Percentiles rank a stretch among this genome's conserved stretches.
phyloP scores from a whole-genome alignment of 2,113 vertebrate species.

The Erinaceus europaeus region DNA sequence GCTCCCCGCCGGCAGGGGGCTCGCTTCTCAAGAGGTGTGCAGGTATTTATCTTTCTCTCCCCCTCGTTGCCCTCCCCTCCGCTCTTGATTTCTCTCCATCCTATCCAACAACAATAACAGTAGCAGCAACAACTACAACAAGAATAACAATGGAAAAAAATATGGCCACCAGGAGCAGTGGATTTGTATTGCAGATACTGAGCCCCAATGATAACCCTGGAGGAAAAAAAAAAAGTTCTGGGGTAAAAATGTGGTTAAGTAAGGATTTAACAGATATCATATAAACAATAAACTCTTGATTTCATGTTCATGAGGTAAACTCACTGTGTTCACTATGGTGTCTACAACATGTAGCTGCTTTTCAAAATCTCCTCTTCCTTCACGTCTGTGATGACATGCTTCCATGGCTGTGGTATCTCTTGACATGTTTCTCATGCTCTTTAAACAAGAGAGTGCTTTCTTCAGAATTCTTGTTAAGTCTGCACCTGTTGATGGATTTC shows the following conservation, averaged over 20 bases:
- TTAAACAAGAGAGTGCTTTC: not conserved
- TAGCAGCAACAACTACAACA: too few relatives aligned
- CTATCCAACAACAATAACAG: too few relatives aligned
- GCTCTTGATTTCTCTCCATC: too few relatives aligned
- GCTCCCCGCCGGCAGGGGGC: too few relatives aligned
- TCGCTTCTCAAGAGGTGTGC: too few relatives aligned
- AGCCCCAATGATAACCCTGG: too few relatives aligned
- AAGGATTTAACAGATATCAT: not conserved
- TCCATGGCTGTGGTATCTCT: not conserved
- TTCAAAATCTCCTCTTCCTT: not conserved
- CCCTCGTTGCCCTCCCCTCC: too few relatives aligned
- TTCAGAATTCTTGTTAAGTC: not conserved
- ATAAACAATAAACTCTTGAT: not conserved
- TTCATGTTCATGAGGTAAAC: not conserved
- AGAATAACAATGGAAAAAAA: too few relatives aligned
- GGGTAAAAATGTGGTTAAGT: not conserved
- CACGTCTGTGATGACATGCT: not conserved
- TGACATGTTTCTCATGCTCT: not conserved
- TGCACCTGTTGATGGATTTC: not conserved
- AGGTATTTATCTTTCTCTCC: too few relatives aligned
- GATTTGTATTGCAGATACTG: too few relatives aligned
- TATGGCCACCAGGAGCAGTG: too few relatives aligned
- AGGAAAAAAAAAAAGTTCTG: too few relatives aligned
- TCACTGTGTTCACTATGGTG: not conserved
- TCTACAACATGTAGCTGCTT: not conserved